Evolutionary conservation across 1,140 invertebrate species (phyloP).

Genomic region (Psilanteris sp.): DNA sequence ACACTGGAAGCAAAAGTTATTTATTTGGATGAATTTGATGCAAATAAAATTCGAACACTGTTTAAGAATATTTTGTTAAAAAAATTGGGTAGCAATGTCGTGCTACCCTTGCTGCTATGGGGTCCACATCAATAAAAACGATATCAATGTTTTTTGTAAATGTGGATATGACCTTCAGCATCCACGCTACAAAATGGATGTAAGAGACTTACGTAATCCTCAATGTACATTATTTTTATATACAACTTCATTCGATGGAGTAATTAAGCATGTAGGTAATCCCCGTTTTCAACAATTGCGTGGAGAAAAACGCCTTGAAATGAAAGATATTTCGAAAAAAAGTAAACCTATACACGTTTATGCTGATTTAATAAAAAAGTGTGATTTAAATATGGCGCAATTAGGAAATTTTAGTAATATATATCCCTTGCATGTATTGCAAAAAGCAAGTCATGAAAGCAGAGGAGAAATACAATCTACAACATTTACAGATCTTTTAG

Average conservation of each 20-base stretch:
- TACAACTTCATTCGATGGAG: neutral
- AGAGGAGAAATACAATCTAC: neutral
- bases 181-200: neutral
- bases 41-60: too few relatives aligned
- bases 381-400: neutral
- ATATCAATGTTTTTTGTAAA: neutral
- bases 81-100: too few relatives aligned
- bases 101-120: too few relatives aligned
- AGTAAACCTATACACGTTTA: neutral
- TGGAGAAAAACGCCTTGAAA: neutral
- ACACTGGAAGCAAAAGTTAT: too few relatives aligned
- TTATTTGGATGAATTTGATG: too few relatives aligned
- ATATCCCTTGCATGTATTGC: neutral
- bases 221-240: neutral
- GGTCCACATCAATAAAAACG: neutral
- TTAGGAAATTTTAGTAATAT: conserved; percentile 11
- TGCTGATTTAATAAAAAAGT: neutral
- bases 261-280: neutral
- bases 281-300: neutral
- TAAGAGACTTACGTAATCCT: neutral
- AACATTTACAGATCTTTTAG: neutral
- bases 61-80: too few relatives aligned
- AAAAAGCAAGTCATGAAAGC: conserved; percentile 2
- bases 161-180: neutral
- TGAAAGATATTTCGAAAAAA: neutral